Base-by-base conservation (phyloP, 2,113 vertebrate genomes). In the Oreochromis niloticus region DNA sequence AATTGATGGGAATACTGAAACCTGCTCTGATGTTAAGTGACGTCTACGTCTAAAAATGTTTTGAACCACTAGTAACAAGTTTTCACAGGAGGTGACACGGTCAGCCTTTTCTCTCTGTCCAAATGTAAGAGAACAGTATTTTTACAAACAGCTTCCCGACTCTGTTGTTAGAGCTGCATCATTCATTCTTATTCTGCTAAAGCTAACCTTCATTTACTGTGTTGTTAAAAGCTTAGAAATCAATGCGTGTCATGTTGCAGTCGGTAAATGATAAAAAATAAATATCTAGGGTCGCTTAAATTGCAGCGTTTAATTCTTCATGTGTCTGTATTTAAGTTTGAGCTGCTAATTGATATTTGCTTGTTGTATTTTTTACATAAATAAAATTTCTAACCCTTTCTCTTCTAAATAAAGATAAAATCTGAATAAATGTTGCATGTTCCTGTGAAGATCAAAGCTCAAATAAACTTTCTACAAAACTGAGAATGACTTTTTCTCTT, bases 381-480 rank as follows among this genome's bases (percentile, higher is more conserved):
- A 2, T 52, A 57, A 81, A 48, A 52, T 14, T 30, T 48, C 13
- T 66, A 66, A 90, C 52, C n/a, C 41, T 83, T 90, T 48, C 3
- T 12, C 59, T 63, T 9, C 61, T 41, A 22, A 24, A 82, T 12
- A 41, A 80, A 63, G 19, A 80, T 84, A 2, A 41, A 36, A 85
- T 54, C 12, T 3, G 19, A 81, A 63, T 80, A 71, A 83, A 85
- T 84, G 50, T 8, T 79, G 88, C 84, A 87, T 55, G 66, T 50
- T 22, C 78, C 32, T 4, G 80, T 89, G 50, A 85, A 32, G 91
- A 22, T 59, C 75, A 85, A 7, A 63, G 84, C 36, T 73, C 2
- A 88, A 93, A 94, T 95, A 94, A 94, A 95, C 41, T 13, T 86
- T 84, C 48, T 46, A 86, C 9, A 90, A 84, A 90, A 88, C 7